These are phyloP conservation scores for Tinea pellionella DNA, from an alignment of 2,888 invertebrate genomes.

Conservation along the genomic window DNA sequence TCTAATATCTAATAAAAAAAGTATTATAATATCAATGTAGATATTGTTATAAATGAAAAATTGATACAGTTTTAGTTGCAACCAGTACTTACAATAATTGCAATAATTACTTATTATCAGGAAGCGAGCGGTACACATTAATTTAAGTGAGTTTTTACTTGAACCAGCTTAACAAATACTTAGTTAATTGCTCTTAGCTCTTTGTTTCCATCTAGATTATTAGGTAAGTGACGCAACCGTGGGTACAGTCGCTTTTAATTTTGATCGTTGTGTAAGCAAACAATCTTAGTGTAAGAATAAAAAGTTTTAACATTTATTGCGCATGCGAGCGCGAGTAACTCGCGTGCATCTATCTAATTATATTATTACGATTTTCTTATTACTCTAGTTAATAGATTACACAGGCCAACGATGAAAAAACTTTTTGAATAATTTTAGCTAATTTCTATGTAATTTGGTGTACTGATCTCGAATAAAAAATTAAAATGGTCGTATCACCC, in stretches of 20 bases:
- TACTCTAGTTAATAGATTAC: constrained; percentile 8
- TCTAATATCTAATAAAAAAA: too few relatives aligned
- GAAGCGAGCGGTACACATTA: constrained; percentile 54
- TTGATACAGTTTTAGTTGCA: constrained; percentile 20
- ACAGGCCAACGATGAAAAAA: too few relatives aligned
- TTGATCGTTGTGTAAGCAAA: constrained; percentile 47
- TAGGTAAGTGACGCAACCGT: constrained; percentile 47
- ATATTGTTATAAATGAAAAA: neutral
- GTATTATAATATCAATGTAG: too few relatives aligned
- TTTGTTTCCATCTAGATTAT: constrained; percentile 52
- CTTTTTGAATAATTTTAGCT: too few relatives aligned
- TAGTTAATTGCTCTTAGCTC: constrained; percentile 53
- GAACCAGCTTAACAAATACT: constrained; percentile 55
- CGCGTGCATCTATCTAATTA: constrained; percentile 27
- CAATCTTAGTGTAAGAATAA: constrained; percentile 25
- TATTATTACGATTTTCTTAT: constrained; percentile 8
- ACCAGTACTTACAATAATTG: constrained; percentile 58
- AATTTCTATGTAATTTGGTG: too few relatives aligned
- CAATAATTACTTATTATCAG: constrained; percentile 63
- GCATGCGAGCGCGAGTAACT: constrained; percentile 27
- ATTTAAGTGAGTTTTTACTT: constrained; percentile 55
- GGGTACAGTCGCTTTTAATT: constrained; percentile 32
- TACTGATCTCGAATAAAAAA: too few relatives aligned
- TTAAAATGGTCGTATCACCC: too few relatives aligned
- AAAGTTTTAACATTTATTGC: constrained; percentile 29